Evolutionary conservation across 2,888 invertebrate genomes (phyloP), one percentile per base, ranked within the genome.

Genomic region (Dioctria linearis): DNA sequence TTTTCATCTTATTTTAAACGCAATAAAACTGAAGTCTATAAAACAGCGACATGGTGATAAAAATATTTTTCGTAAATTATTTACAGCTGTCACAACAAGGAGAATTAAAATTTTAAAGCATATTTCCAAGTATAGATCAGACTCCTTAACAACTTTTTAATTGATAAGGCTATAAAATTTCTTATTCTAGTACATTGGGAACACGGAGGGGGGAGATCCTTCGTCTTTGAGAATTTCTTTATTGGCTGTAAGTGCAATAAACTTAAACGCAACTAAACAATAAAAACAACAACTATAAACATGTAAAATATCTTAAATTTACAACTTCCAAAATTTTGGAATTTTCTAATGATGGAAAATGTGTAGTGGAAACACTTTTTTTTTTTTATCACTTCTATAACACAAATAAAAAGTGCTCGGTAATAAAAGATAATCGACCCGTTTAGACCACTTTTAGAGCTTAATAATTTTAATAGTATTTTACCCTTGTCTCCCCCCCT

Each of bases 71-170:
- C 42, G 73, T 73, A 57, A 73, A 73, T 73, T 73, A 73, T 73
- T 73, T 73, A 73, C 73, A 73, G 59, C 73, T 73, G 73, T 73
- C 73, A 73, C 73, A 73, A 73, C 73, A 73, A n/a, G 57, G 39
- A 39, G 51, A 49, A 8, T 37, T 49, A 69, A 61, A 37, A 11
- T 61, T 61, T 61, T 8, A 61, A 4, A 4, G 61, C 37, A 61
- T 37, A 61, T 37, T 39, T 39, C 61, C 61, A 39, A 25, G 61
- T 61, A 61, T 25, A 39, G 39, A 61, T 25, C 39, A 39, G 39
- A 25, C 61, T 61, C 37, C 61, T 61, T 61, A 61, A 61, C 61
- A 61, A 39, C 61, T 39, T 25, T 61, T 61, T 61, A 61, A 61
- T 61, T 61, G 61, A 37, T 61, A 39, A 6, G 25, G 37, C 39